phyloP scores from a whole-genome alignment of 2,888 invertebrate genomes.

The Tetragnatha montana region DNA sequence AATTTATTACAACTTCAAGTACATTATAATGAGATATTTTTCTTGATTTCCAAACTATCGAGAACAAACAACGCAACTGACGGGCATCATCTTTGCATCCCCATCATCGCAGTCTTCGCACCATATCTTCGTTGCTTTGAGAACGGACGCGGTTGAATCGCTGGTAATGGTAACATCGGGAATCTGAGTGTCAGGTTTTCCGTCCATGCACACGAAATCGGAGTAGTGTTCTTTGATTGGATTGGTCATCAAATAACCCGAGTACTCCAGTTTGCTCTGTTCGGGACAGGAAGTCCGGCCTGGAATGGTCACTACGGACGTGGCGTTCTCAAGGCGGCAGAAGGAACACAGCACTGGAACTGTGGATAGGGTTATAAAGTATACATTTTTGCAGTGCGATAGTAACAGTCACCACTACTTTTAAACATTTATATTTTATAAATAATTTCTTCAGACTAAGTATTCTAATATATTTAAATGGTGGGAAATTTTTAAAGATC shows the following conservation, averaged over 20 bases:
- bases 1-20: no score
- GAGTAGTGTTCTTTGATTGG: background rate
- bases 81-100: slow-evolving; percentile 2
- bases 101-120: slow-evolving; percentile 29
- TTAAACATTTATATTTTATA: no score
- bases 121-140: background rate
- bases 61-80: slow-evolving; percentile 47
- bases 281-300: slow-evolving; percentile 26
- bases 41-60: background rate
- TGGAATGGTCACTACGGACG: slow-evolving; percentile 15
- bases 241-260: slow-evolving; percentile 20
- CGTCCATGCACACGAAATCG: slow-evolving; percentile 24
- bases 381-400: no score
- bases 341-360: slow-evolving; percentile 21
- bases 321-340: slow-evolving; percentile 47
- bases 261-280: slow-evolving; percentile 33
- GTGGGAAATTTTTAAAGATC: no score
- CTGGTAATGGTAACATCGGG: background rate
- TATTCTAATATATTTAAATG: no score
- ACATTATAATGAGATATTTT: no score
- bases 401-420: no score
- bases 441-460: no score
- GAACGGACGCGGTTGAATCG: background rate
- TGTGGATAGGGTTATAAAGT: no score
- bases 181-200: background rate